A percentile compares a stretch with the other conserved stretches of the same genome.
phyloP scores from a whole-genome alignment of 2,797 vertebrate species.

The Poecilia picta region DNA sequence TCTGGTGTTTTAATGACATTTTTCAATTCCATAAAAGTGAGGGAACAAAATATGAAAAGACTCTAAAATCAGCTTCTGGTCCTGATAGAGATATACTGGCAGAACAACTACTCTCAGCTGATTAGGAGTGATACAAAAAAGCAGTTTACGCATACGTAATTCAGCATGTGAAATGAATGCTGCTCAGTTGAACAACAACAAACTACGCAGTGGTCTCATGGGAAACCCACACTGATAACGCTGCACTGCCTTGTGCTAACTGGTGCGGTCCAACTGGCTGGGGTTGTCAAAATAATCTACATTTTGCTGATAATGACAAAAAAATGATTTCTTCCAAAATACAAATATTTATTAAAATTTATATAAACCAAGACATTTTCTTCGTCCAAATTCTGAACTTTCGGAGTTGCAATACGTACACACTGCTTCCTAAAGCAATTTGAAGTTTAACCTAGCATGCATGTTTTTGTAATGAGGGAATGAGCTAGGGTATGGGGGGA shows the following conservation, averaged over 20 bases:
- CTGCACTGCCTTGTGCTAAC: neutral
- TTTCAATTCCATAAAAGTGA: neutral
- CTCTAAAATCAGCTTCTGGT: neutral
- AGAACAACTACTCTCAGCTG: neutral
- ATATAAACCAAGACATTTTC: neutral
- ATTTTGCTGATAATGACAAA: neutral
- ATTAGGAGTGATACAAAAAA: neutral
- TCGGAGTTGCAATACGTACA: neutral
- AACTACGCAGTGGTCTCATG: neutral
- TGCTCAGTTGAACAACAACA: neutral
- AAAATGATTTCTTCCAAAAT: neutral
- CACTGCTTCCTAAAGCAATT: too few species aligned
- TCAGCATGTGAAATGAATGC: neutral
- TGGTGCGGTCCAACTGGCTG: neutral
- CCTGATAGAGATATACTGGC: neutral
- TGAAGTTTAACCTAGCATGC: too few species aligned
- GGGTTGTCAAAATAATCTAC: neutral
- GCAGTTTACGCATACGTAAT: neutral
- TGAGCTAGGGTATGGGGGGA: too few species aligned
- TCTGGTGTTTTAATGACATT: neutral
- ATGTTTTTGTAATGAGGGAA: too few species aligned
- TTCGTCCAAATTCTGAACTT: neutral
- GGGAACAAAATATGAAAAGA: neutral
- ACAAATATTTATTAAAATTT: neutral
- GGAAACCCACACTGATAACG: neutral